Conservation (phyloP, 2,797 vertebrate genomes). For the Hoplostethus mediterraneus region DNA sequence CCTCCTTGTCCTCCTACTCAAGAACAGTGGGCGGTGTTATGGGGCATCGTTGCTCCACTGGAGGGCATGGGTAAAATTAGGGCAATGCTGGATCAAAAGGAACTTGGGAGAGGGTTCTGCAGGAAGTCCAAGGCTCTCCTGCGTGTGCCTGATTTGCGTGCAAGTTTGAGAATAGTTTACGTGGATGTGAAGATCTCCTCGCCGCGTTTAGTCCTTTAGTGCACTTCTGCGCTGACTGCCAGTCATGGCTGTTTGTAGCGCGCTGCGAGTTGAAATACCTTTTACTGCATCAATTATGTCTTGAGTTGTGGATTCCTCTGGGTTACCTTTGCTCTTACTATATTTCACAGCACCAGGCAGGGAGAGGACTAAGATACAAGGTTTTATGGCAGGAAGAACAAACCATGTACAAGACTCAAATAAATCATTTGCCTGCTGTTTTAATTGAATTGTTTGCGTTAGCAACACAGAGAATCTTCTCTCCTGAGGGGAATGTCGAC, state of each 20-base stretch:
- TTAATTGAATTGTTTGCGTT: constrained; percentile 31
- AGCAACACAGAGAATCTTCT: constrained; percentile 20
- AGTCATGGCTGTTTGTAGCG: constrained; percentile 25
- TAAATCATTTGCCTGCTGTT: neutral
- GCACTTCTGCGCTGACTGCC: constrained; percentile 35
- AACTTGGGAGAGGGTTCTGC: neutral
- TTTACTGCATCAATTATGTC: constrained; percentile 28
- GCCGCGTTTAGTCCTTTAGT: constrained; percentile 57
- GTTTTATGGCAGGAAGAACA: constrained; percentile 15
- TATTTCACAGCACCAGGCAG: neutral
- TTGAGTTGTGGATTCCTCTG: constrained; percentile 13
- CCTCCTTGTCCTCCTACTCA: constrained; percentile 75
- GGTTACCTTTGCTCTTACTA: constrained; percentile 9
- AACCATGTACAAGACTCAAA: constrained; percentile 6
- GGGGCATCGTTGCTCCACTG: constrained; percentile 67
- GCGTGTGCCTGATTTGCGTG: neutral
- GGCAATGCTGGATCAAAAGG: constrained; percentile 5
- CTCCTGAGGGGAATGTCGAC: constrained; percentile 2
- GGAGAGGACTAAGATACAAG: neutral
- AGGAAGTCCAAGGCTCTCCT: constrained; percentile 7
- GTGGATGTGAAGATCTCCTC: constrained; percentile 41
- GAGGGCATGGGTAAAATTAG: constrained; percentile 48
- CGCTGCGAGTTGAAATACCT: constrained; percentile 47
- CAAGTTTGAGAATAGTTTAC: constrained; percentile 32
- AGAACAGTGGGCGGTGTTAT: constrained; percentile 49